Conservation (phyloP, 2,113 vertebrate genomes). For the Cyanocitta stelleri region DNA sequence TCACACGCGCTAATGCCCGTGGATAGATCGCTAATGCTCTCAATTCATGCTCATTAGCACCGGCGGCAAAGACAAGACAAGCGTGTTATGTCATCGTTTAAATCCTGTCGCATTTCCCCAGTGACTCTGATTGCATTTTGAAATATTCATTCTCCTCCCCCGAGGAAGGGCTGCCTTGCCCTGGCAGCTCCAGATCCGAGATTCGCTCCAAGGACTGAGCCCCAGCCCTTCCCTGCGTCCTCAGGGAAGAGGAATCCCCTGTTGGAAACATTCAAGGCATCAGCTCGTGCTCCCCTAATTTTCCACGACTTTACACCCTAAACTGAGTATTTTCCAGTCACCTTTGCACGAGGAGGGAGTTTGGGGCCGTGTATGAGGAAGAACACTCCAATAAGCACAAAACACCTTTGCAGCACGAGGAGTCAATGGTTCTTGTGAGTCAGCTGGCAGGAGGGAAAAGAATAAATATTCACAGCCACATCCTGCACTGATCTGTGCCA, state of each 20-base stretch:
- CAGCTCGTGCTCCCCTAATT: neutral
- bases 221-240: neutral
- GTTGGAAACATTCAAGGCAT: neutral
- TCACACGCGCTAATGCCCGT: neutral
- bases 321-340: neutral
- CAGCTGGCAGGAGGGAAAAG: neutral
- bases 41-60: slow-evolving; percentile 30
- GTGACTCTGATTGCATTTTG: neutral
- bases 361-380: neutral
- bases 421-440: neutral
- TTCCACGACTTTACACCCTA: neutral
- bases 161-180: neutral
- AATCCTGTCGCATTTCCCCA: slow-evolving; percentile 42
- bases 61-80: neutral
- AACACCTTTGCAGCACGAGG: neutral
- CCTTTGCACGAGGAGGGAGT: neutral
- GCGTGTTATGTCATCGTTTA: slow-evolving; percentile 12
- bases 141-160: slow-evolving; percentile 47
- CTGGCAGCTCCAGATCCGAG: neutral
- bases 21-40: slow-evolving; percentile 30
- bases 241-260: neutral
- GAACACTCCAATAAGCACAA: neutral
- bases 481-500: neutral
- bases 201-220: neutral
- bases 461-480: neutral